Conservation (phyloP, 2,888 invertebrate species). For the Eupelmus urozonus region DNA sequence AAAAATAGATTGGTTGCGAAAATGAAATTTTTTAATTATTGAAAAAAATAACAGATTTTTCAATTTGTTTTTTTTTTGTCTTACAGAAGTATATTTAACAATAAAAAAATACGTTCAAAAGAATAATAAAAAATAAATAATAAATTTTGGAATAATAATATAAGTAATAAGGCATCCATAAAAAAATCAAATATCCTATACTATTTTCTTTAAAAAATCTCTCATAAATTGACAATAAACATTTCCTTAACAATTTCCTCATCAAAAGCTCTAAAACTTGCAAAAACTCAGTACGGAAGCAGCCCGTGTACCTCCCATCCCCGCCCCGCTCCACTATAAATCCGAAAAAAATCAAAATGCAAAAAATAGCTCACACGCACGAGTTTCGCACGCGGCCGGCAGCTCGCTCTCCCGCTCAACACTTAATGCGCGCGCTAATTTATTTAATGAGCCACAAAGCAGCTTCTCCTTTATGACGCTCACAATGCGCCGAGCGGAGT, state of each 20-base stretch:
- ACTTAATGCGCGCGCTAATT: slow-evolving; percentile 43
- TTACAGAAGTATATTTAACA: no score
- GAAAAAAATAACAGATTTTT: no score
- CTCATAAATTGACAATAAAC: not conserved
- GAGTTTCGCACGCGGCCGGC: not conserved
- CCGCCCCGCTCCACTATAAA: no score
- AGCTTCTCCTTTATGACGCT: not conserved
- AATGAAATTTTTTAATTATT: no score
- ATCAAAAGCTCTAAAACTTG: not conserved
- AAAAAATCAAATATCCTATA: no score
- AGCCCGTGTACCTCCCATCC: no score
- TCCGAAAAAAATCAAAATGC: slow-evolving; percentile 12
- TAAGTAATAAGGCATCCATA: not conserved
- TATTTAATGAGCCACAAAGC: slow-evolving; percentile 48
- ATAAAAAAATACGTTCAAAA: no score
- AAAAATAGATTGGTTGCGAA: no score
- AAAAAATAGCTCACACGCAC: slow-evolving; percentile 9
- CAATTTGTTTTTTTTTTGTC: no score
- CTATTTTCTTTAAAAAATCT: no score
- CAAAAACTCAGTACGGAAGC: not conserved
- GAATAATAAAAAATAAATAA: no score
- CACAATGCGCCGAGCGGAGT: not conserved
- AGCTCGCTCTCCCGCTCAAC: not conserved
- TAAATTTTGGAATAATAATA: no score
- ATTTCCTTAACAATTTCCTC: not conserved